Percentiles rank a stretch among this genome's conserved stretches.
phyloP scores from a whole-genome alignment of 2,797 vertebrate species.

The Sparidentex hasta region DNA sequence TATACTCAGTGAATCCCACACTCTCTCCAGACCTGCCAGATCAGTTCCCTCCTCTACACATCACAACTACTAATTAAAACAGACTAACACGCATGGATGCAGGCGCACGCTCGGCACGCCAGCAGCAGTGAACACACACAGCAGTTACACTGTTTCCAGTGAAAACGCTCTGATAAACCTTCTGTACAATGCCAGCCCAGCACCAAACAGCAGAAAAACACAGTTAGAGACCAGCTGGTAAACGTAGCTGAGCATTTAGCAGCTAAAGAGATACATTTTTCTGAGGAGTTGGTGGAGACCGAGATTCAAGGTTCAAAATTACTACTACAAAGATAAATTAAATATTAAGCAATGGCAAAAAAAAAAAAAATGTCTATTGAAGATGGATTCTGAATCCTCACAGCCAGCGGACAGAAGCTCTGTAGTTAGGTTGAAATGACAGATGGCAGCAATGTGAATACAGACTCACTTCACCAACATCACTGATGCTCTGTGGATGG shows the following conservation, averaged over 20 bases:
- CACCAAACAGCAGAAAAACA: background rate
- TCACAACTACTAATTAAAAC: background rate
- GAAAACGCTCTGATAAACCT: too few species aligned
- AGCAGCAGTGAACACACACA: background rate
- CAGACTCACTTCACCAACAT: too few species aligned
- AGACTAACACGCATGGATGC: background rate
- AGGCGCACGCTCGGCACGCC: background rate
- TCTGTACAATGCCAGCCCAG: background rate
- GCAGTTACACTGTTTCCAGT: background rate
- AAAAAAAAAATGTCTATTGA: too few species aligned
- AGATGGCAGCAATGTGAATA: too few species aligned
- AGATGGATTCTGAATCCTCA: too few species aligned
- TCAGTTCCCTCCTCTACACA: slow-evolving; percentile 1
- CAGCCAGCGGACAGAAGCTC: too few species aligned
- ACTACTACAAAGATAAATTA: too few species aligned
- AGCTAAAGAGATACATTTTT: background rate
- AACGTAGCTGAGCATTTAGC: background rate
- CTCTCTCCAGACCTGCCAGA: slow-evolving; percentile 9
- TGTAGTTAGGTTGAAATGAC: too few species aligned
- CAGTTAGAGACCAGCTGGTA: background rate
- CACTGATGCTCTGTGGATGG: too few species aligned
- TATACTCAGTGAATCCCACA: slow-evolving; percentile 8
- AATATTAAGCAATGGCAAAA: too few species aligned
- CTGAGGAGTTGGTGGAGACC: background rate
- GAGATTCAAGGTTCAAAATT: too few species aligned